Percentiles rank a stretch among this genome's conserved stretches.
Evolutionary conservation across 2,888 invertebrate genomes (phyloP).

Genomic region (Tortricodes alternella): DNA sequence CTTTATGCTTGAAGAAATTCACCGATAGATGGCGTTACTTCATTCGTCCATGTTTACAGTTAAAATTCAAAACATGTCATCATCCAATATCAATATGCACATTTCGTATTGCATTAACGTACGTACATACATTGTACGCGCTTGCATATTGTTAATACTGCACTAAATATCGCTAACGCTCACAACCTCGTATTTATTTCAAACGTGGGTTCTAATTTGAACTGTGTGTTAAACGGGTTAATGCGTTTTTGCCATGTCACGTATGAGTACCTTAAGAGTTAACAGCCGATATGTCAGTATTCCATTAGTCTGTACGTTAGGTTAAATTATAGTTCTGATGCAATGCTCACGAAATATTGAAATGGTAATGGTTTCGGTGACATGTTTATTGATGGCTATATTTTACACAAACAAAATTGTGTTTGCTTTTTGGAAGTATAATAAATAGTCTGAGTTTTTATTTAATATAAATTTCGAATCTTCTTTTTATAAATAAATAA

Average conservation of each 20-base stretch:
- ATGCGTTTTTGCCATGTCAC: neutral
- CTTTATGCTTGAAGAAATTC: too few relatives aligned
- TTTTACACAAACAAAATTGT: neutral
- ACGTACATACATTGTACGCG: neutral
- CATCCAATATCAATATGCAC: neutral
- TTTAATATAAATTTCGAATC: too few relatives aligned
- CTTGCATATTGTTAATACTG: neutral
- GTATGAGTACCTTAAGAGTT: neutral
- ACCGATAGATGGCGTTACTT: too few relatives aligned
- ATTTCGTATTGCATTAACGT: neutral
- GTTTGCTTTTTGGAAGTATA: neutral
- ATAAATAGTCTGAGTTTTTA: too few relatives aligned
- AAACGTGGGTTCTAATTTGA: neutral
- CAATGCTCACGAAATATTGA: neutral
- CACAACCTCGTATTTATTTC: neutral
- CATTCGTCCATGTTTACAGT: too few relatives aligned
- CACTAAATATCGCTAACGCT: neutral
- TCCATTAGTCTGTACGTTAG: constrained; percentile 8
- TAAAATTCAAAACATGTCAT: neutral
- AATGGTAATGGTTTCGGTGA: neutral
- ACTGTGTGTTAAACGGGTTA: neutral
- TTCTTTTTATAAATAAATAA: too few relatives aligned
- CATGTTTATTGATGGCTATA: constrained; percentile 1
- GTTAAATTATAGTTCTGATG: neutral
- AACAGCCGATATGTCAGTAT: constrained; percentile 3